These are phyloP conservation scores for Eudyptes chrysolophus DNA, from an alignment of 2,113 vertebrate species.

Conservation along the genomic window DNA sequence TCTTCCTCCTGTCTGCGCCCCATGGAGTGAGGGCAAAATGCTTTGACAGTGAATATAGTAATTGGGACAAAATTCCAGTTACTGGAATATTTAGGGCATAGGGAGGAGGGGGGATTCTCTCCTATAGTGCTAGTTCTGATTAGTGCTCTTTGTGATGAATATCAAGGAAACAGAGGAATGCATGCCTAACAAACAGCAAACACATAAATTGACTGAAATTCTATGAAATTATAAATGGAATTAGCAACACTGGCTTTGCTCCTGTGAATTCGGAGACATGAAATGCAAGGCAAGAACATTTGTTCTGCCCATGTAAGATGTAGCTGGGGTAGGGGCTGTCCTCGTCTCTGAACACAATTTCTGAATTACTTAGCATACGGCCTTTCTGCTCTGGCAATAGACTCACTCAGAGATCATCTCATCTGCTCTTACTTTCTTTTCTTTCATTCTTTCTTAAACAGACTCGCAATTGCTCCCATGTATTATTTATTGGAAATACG, in stretches of 20 bases:
- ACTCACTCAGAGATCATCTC: background rate
- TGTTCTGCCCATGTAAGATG: background rate
- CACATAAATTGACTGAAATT: background rate
- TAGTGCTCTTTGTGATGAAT: background rate
- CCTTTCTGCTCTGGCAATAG: background rate
- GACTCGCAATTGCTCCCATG: background rate
- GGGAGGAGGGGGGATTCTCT: background rate
- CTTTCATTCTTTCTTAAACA: background rate
- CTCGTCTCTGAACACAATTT: background rate
- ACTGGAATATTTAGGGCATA: background rate
- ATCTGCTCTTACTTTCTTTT: background rate
- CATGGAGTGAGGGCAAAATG: background rate
- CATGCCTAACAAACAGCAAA: background rate
- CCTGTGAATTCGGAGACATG: background rate
- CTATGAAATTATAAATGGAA: background rate
- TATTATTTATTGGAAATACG: constrained; percentile 9
- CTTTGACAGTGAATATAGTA: background rate
- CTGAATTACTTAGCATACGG: constrained; percentile 6
- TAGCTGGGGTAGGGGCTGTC: background rate
- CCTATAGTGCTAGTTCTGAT: background rate
- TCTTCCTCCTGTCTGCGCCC: background rate
- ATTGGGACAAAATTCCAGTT: background rate
- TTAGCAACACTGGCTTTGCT: background rate
- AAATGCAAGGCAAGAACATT: background rate
- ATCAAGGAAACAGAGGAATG: background rate